These are phyloP conservation scores for Pristionchus maxplancki DNA, from an alignment of 2,888 invertebrate genomes.

Conservation along the genomic window DNA sequence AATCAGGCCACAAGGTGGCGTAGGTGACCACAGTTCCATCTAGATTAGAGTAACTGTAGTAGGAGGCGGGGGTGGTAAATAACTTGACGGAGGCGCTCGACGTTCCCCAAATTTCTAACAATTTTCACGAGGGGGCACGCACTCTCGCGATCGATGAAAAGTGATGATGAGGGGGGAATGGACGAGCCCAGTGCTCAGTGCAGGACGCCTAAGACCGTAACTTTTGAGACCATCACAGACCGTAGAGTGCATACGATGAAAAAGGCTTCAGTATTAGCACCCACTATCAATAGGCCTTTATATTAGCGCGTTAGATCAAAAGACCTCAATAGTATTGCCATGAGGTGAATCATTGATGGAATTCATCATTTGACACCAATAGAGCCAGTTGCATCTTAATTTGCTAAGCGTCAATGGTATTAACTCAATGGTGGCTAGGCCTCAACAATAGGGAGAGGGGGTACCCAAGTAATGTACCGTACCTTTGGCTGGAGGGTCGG, in stretches of 20 bases:
- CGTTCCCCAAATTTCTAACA: conserved; percentile 8
- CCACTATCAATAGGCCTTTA: too few relatives aligned
- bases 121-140: conserved; percentile 1
- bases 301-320: too few relatives aligned
- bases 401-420: too few relatives aligned
- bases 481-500: background rate
- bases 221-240: too few relatives aligned
- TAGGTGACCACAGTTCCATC: conserved; percentile 1
- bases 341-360: background rate
- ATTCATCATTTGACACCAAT: too few relatives aligned
- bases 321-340: too few relatives aligned
- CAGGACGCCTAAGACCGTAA: too few relatives aligned
- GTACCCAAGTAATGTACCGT: background rate
- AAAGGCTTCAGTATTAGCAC: too few relatives aligned
- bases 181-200: background rate
- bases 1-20: background rate
- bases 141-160: conserved; percentile 25
- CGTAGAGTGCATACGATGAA: too few relatives aligned
- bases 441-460: too few relatives aligned
- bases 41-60: conserved; percentile 1
- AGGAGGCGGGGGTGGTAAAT: conserved; percentile 20
- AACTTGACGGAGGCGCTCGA: background rate
- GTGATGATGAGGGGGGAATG: background rate
- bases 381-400: too few relatives aligned
- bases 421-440: too few relatives aligned